These are phyloP conservation scores for Campoplex capitator DNA, from an alignment of 2,888 invertebrate species.

Conservation along the genomic window DNA sequence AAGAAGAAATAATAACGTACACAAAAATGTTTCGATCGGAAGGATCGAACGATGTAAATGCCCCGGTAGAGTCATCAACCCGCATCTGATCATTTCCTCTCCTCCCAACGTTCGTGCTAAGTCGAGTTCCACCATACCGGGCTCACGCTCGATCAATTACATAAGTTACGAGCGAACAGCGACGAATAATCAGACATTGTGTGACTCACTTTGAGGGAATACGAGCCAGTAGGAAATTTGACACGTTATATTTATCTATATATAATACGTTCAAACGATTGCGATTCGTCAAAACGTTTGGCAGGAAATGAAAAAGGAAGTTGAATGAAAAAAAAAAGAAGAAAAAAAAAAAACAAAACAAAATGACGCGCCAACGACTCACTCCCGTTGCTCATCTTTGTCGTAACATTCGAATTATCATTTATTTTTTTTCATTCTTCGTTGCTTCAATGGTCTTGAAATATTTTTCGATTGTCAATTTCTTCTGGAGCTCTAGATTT, in stretches of 20 bases:
- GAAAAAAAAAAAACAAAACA: background rate
- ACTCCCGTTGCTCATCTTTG: background rate
- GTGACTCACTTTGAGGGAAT: constrained; percentile 54
- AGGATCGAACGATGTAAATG: constrained; percentile 3
- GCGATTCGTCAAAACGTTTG: constrained; percentile 23
- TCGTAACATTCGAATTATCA: background rate
- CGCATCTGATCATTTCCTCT: constrained; percentile 47
- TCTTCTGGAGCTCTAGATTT: background rate
- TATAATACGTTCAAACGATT: constrained; percentile 1
- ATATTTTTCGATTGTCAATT: background rate
- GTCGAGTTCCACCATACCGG: constrained; percentile 27
- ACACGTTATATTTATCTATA: constrained; percentile 33
- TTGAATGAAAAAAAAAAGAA: background rate
- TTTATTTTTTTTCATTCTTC: background rate
- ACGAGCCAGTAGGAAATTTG: constrained; percentile 43
- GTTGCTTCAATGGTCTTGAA: background rate
- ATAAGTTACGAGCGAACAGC: constrained; percentile 56
- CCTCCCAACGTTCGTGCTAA: background rate
- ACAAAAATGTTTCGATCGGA: background rate
- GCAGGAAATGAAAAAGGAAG: constrained; percentile 44
- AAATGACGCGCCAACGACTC: constrained; percentile 18
- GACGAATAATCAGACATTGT: constrained; percentile 55
- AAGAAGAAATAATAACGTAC: background rate
- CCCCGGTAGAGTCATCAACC: constrained; percentile 58
- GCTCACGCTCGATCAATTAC: constrained; percentile 59